A percentile compares a stretch with the other conserved stretches of the same genome.
These are phyloP conservation scores for Rhingia campestris DNA, from an alignment of 2,888 invertebrate genomes.

Conservation along the genomic window DNA sequence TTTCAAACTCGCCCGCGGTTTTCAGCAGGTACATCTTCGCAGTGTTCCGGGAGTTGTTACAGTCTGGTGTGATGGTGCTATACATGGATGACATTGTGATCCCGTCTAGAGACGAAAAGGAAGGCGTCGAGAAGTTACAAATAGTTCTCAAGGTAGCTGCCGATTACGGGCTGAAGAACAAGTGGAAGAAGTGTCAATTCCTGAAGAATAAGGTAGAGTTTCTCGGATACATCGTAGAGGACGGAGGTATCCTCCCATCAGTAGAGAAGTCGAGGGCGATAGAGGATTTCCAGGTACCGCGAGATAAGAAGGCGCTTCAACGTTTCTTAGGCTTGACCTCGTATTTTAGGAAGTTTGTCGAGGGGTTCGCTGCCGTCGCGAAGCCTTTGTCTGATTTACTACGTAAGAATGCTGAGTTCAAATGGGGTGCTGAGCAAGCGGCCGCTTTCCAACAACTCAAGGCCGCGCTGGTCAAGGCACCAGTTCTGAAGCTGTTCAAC, in stretches of 20 bases:
- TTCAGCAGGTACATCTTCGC: slow-evolving; percentile 75
- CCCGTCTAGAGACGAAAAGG: slow-evolving; percentile 28
- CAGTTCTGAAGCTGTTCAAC: slow-evolving; percentile 43
- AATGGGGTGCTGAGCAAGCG: neutral
- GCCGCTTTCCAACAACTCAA: slow-evolving; percentile 68
- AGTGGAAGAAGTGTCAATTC: slow-evolving; percentile 45
- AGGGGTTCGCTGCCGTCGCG: slow-evolving; percentile 64
- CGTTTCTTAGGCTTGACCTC: slow-evolving; percentile 20
- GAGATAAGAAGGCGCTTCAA: slow-evolving; percentile 12
- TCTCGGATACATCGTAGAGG: slow-evolving; percentile 41
- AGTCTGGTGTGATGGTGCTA: slow-evolving; percentile 11
- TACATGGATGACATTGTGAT: slow-evolving; percentile 57
- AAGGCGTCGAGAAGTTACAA: slow-evolving; percentile 45
- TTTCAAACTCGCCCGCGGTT: slow-evolving; percentile 78
- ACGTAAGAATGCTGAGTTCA: neutral
- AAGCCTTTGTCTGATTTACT: neutral
- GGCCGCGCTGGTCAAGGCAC: neutral
- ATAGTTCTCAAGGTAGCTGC: neutral
- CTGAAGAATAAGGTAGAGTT: slow-evolving; percentile 28
- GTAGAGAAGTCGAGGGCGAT: slow-evolving; percentile 4
- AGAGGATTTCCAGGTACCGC: slow-evolving; percentile 10
- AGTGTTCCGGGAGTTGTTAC: slow-evolving; percentile 21
- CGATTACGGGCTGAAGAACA: slow-evolving; percentile 1
- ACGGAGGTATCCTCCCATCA: neutral
- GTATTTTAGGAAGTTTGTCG: slow-evolving; percentile 10